phyloP scores from a whole-genome alignment of 1,140 invertebrate genomes.

The Lepidurus apus region DNA sequence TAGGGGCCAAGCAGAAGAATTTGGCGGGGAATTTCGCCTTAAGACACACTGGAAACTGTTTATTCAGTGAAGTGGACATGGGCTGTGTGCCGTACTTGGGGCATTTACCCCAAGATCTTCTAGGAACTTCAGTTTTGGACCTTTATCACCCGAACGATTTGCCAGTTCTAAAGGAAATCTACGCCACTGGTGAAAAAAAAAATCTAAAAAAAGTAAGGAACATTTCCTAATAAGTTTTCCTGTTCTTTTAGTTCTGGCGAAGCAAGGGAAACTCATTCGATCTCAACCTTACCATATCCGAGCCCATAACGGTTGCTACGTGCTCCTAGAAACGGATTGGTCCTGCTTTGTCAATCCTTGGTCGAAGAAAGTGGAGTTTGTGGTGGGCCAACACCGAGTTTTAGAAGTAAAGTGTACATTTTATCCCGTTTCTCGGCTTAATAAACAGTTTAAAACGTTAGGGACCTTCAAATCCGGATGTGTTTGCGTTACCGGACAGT shows the following conservation, averaged over 20 bases:
- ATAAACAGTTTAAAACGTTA: constrained; percentile 38
- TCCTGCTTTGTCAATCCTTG: constrained; percentile 90
- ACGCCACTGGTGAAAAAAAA: constrained; percentile 64
- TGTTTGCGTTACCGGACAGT: constrained; percentile 56
- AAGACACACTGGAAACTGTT: constrained; percentile 65
- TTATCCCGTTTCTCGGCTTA: background rate
- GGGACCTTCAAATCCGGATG: constrained; percentile 64
- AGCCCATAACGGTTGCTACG: constrained; percentile 74
- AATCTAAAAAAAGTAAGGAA: background rate
- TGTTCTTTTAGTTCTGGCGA: constrained; percentile 50
- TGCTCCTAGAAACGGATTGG: constrained; percentile 84
- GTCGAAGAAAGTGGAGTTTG: constrained; percentile 82
- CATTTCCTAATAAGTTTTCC: constrained; percentile 29
- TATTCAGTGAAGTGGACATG: constrained; percentile 66
- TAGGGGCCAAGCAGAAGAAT: constrained; percentile 32
- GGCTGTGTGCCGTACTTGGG: constrained; percentile 75
- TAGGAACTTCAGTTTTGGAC: constrained; percentile 72
- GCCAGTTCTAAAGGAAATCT: constrained; percentile 68
- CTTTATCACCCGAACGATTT: constrained; percentile 85
- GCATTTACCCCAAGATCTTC: constrained; percentile 80
- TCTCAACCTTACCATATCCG: constrained; percentile 74
- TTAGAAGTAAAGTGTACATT: constrained; percentile 54
- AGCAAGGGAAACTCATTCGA: constrained; percentile 60
- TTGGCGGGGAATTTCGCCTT: constrained; percentile 59
- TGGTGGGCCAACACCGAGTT: constrained; percentile 80